Percentiles rank a stretch among this genome's conserved stretches.
Evolutionary conservation across 1,140 invertebrate species (phyloP).

Genomic region (Hesperophylax magnus): DNA sequence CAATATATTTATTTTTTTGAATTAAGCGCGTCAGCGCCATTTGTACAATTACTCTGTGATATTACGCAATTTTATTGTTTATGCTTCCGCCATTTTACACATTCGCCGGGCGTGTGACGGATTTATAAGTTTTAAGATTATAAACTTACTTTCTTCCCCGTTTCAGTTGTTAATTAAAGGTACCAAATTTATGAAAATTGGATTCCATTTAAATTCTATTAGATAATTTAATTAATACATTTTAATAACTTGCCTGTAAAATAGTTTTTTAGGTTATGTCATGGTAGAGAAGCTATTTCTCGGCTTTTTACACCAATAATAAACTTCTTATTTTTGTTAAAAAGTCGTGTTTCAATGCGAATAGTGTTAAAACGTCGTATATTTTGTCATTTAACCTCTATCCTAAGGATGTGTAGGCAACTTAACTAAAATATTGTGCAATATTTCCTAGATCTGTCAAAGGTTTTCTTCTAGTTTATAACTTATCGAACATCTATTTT

Average conservation of each 20-base stretch:
- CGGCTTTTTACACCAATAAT: neutral
- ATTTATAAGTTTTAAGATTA: neutral
- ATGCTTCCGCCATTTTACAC: conserved; percentile 23
- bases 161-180: conserved; percentile 20
- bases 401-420: neutral
- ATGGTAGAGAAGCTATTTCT: neutral
- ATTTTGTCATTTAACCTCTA: neutral
- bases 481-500: no score
- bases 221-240: neutral
- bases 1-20: neutral
- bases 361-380: neutral
- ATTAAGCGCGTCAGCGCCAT: neutral
- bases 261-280: conserved; percentile 26
- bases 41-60: neutral
- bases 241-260: neutral
- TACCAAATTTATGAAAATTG: neutral
- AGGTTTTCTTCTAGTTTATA: neutral
- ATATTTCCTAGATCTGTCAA: neutral
- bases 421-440: conserved; percentile 4
- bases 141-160: neutral
- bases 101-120: conserved; percentile 8
- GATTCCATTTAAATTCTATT: neutral
- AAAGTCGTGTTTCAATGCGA: neutral
- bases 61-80: conserved; percentile 14
- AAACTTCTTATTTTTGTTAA: neutral